These are phyloP conservation scores for Salvator merianae DNA, from an alignment of 2,113 vertebrate species.

Conservation along the genomic window DNA sequence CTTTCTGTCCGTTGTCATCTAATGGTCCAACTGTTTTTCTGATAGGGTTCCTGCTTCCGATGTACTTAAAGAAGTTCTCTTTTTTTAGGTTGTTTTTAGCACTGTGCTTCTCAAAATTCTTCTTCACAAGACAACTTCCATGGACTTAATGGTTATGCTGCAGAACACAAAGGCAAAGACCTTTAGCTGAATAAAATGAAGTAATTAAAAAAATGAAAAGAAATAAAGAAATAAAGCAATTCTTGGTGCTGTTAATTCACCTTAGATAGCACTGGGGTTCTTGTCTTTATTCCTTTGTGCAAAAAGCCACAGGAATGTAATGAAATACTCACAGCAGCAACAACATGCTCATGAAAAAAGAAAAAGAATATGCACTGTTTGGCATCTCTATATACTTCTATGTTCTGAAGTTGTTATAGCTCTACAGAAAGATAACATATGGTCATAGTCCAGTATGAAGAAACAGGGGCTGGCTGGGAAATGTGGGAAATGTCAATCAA, in stretches of 20 bases:
- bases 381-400: background rate
- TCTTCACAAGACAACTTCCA: too few relatives aligned
- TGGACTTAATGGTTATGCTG: too few relatives aligned
- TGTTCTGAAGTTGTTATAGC: background rate
- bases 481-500: background rate
- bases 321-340: background rate
- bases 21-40: too few relatives aligned
- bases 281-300: background rate
- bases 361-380: background rate
- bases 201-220: background rate
- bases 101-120: too few relatives aligned
- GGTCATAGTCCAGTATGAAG: background rate
- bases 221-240: background rate
- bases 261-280: background rate
- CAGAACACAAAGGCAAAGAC: too few relatives aligned
- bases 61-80: too few relatives aligned
- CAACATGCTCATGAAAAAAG: too few relatives aligned
- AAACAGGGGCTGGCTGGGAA: background rate
- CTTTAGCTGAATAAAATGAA: too few relatives aligned
- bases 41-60: too few relatives aligned
- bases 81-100: too few relatives aligned
- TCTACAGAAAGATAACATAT: conserved; percentile 1
- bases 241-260: background rate
- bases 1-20: too few relatives aligned
- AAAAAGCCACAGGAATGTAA: background rate